Evolutionary conservation across 2,888 invertebrate species (phyloP), one percentile per base, ranked within the genome.

Genomic region (Coecobrya sp.): DNA sequence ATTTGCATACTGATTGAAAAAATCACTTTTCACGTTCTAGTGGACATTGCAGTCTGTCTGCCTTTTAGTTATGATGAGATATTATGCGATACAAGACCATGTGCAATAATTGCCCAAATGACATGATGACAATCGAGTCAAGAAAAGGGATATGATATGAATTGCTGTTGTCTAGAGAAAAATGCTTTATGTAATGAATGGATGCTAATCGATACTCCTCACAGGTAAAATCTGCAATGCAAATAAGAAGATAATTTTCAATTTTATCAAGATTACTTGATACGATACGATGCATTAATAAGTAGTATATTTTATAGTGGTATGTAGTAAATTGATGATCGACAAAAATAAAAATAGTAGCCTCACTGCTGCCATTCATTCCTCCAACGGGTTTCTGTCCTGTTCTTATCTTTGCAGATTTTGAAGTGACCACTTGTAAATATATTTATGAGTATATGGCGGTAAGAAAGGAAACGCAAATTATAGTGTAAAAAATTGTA

Each of bases 1-100:
- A 86, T 86, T 86, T 86, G 86, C 86, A 86, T 86, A 59, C 86
- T 86, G 59, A 86, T 86, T 76, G 76, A 76, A 85, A 81, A 81
- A 22, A n/a, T 52, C n/a, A 55, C 42, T n/a, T 73, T 73, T 73
- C 19, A 27, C 16, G 7, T 3, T 36, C 19, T 42, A 3, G 36
- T 30, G n/a, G n/a, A n/a, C n/a, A n/a, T 68, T 25, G 30, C 13
- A 25, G 16, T 68, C 10, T n/a, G 10, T 25, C 5, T 22, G 27
- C 55, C 55, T 52, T 81, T 52, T n/a, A n/a, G n/a, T 81, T 81
- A 30, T 30, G 52, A 27, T 19, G 11, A 22, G 16, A 70, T 36
- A 25, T 11, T 19, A 42, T 84, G 59, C 84, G 10, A n/a, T n/a
- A n/a, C n/a, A n/a, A n/a, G n/a, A 19, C n/a, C 19, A 65, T 49